Base-by-base conservation (phyloP, 2,888 invertebrate genomes). In the Neria commutata region DNA sequence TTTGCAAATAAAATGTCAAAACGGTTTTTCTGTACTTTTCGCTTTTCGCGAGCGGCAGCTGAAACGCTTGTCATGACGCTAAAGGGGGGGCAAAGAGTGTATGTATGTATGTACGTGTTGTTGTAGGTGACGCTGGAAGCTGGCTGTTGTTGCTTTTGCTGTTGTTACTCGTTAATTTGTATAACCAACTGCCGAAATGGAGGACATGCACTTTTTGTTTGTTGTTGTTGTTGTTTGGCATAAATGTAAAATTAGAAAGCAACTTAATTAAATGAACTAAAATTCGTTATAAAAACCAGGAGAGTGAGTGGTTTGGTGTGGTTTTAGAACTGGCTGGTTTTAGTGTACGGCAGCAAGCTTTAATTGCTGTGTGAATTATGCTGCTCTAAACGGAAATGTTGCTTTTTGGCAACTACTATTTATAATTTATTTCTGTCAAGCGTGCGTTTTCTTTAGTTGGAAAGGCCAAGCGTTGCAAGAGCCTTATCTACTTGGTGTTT, bases 171-270 rank as follows among this genome's bases (percentile, higher is more conserved):
- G 51, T 59, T 54, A 47, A 55, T 40, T n/a, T n/a, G 24, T 14
- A 23, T 54, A 61, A 52, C 58, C 61, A 25, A 50, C 63, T 60
- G 64, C 63, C 66, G 64, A 57, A 53, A 42, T 61, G 65, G 63
- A 65, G 58, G 64, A 66, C 67, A 65, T 68, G 66, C 63, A 65
- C 52, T 56, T 34, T 17, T 52, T 42, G 17, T 42, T 42, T 42
- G 29, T 29, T 49, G 26, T 49, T 34, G 42, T 49, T 29, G 19
- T 33, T n/a, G 11, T 48, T 34, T 56, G 23, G 6, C 29, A 29
- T 29, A 8, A 8, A 29, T 29, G 6, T 29, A 29, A 29, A 8
- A 11, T 29, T 29, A 11, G 11, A 29, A 29, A 29, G 11, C 29
- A 29, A 29, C 6, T 11, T 8, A 47, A 47, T 21, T 24, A 3